These are phyloP conservation scores for Ridgeia piscesae DNA, from an alignment of 1,140 invertebrate species.

Conservation along the genomic window DNA sequence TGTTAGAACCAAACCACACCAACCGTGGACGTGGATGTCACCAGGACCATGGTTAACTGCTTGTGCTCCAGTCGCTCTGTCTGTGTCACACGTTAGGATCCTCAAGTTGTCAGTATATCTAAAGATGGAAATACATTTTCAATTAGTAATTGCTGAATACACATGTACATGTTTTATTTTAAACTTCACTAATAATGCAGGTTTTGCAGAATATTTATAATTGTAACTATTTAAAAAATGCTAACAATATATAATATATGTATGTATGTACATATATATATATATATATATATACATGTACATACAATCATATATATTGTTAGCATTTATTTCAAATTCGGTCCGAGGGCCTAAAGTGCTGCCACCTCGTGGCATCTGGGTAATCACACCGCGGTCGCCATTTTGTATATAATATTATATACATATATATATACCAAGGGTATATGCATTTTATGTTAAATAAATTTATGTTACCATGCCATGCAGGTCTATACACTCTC, in stretches of 20 bases:
- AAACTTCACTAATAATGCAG: not conserved
- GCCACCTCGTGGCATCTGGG: too few species aligned
- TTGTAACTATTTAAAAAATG: not conserved
- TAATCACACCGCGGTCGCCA: too few species aligned
- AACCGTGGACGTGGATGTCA: not conserved
- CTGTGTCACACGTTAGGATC: slow-evolving; percentile 26
- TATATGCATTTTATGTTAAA: not conserved
- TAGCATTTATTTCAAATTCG: too few species aligned
- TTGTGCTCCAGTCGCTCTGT: not conserved
- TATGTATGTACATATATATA: too few species aligned
- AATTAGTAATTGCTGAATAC: not conserved
- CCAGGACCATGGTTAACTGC: not conserved
- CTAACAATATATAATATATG: not conserved
- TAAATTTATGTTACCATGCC: not conserved
- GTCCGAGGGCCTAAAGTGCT: too few species aligned
- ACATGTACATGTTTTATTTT: not conserved
- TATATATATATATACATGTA: too few species aligned
- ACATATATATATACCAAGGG: too few species aligned
- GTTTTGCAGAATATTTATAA: not conserved
- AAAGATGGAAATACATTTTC: not conserved
- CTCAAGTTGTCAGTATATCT: slow-evolving; percentile 24
- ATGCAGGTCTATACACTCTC: not conserved
- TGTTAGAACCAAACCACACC: not conserved
- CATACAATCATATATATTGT: too few species aligned
- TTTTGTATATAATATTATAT: too few species aligned